Percentiles rank a stretch among this genome's conserved stretches.
phyloP scores from a whole-genome alignment of 2,888 invertebrate species.

The Chrysolina americana region DNA sequence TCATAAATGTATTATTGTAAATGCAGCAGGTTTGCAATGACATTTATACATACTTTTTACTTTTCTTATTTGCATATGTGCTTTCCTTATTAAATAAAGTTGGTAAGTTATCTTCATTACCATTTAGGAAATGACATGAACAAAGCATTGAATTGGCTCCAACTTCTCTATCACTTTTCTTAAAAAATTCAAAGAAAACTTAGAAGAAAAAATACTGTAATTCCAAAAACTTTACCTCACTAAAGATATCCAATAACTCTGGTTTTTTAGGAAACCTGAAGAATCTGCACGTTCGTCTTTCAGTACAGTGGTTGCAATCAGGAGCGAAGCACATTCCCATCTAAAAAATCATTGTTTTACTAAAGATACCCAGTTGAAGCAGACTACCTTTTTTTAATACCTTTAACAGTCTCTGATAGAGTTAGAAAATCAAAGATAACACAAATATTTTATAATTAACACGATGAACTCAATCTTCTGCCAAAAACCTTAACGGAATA shows the following conservation, averaged over 20 bases:
- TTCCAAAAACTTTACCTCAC: conserved; percentile 1
- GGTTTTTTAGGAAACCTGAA: conserved; percentile 1
- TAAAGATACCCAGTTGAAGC: too few relatives aligned
- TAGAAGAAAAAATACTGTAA: not conserved
- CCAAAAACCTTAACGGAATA: too few relatives aligned
- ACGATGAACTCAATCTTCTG: too few relatives aligned
- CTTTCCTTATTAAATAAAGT: conserved; percentile 6
- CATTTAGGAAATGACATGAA: conserved; percentile 15
- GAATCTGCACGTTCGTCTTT: conserved; percentile 7
- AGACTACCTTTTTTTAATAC: too few relatives aligned
- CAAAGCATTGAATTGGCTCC: not conserved
- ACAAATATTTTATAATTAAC: too few relatives aligned
- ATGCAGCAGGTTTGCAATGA: not conserved
- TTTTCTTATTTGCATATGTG: not conserved
- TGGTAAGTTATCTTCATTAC: conserved; percentile 18
- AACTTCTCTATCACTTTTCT: not conserved
- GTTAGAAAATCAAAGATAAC: too few relatives aligned
- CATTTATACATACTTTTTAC: not conserved
- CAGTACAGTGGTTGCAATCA: too few relatives aligned
- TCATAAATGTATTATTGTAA: not conserved
- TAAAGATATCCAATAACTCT: not conserved
- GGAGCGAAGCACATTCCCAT: too few relatives aligned
- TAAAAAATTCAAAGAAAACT: not conserved
- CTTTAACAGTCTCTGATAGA: too few relatives aligned
- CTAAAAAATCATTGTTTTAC: too few relatives aligned